Conservation (phyloP, 2,113 vertebrate species). For the Amblyopsis rosae region DNA sequence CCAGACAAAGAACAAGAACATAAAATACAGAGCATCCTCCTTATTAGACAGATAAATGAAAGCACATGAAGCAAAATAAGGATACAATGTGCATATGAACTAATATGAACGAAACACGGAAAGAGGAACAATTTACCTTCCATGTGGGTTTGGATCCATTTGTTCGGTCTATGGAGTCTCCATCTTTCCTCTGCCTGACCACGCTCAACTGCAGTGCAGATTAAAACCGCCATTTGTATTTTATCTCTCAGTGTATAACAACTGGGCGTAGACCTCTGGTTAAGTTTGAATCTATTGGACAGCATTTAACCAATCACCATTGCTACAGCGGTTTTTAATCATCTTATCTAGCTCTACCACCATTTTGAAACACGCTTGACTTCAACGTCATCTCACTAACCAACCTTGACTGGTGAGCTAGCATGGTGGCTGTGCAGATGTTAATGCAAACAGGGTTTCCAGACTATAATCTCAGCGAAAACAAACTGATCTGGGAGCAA, state of each 20-base stretch:
- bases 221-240: conserved; percentile 28
- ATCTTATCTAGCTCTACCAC: too few species aligned
- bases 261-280: too few species aligned
- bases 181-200: conserved; percentile 77
- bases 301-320: too few species aligned
- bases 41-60: conserved; percentile 15
- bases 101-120: conserved; percentile 40
- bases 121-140: conserved; percentile 75
- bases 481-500: too few species aligned
- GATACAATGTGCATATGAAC: neutral
- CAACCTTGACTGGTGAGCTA: too few species aligned
- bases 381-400: too few species aligned
- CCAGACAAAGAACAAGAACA: neutral
- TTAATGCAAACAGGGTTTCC: too few species aligned
- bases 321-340: too few species aligned
- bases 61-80: neutral
- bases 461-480: too few species aligned
- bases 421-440: too few species aligned
- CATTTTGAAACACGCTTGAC: too few species aligned
- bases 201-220: conserved; percentile 67
- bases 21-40: neutral
- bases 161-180: conserved; percentile 71
- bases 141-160: conserved; percentile 79
- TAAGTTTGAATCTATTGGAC: too few species aligned
- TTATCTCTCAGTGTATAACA: conserved; percentile 13